These are phyloP conservation scores for Drosophila jambulina DNA, from an alignment of 1,140 invertebrate genomes.

Conservation along the genomic window DNA sequence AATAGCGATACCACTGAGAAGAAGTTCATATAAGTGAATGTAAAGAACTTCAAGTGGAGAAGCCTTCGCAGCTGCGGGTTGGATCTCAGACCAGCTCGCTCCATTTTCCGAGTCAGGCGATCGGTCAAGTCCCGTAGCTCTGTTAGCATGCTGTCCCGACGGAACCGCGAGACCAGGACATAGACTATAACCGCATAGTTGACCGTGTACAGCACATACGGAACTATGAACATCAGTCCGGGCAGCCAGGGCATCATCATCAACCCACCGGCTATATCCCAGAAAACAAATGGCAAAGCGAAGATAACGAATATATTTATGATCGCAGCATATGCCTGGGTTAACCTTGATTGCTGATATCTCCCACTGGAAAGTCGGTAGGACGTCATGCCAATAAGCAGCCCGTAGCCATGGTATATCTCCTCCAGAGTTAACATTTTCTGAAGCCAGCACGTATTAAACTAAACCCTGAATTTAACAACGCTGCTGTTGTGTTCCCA, in stretches of 20 bases:
- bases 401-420: conserved; percentile 1
- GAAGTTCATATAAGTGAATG: background rate
- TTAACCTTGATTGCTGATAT: conserved; percentile 2
- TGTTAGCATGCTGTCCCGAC: conserved; percentile 4
- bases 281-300: background rate
- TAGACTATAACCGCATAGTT: background rate
- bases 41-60: conserved; percentile 1
- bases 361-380: background rate
- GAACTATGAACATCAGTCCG: background rate
- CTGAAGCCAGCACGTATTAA: background rate
- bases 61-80: background rate
- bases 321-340: conserved; percentile 9
- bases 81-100: background rate
- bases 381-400: conserved; percentile 27
- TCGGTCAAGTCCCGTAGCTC: background rate
- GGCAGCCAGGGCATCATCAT: background rate
- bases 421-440: conserved; percentile 6
- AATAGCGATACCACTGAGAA: background rate
- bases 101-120: background rate
- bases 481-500: background rate
- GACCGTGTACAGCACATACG: background rate
- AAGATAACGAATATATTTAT: background rate
- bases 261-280: background rate
- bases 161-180: background rate
- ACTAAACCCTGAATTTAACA: conserved; percentile 7